Conservation (phyloP, 1,140 invertebrate species). For the Radopholus similis region DNA sequence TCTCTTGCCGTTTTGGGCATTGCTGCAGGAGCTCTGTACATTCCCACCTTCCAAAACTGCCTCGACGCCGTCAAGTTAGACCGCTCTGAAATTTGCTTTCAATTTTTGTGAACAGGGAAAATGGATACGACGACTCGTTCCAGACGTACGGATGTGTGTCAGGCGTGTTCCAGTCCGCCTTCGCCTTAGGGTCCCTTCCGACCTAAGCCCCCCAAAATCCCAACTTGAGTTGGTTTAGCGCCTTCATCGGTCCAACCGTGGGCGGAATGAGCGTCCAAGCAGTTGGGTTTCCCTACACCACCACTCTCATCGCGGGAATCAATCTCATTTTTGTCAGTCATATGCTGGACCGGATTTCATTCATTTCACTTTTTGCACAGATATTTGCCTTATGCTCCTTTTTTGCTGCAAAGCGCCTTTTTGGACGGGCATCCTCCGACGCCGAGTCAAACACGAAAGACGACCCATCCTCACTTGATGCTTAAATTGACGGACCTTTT, state of each 20-base stretch:
- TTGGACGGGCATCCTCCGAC: neutral
- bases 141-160: conserved; percentile 60
- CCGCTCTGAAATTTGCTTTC: conserved; percentile 5
- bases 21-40: conserved; percentile 57
- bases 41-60: conserved; percentile 59
- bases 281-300: conserved; percentile 56
- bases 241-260: conserved; percentile 53
- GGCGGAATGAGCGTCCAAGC: conserved; percentile 50
- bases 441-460: conserved; percentile 1
- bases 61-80: conserved; percentile 57
- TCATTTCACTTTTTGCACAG: neutral
- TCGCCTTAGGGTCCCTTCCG: conserved; percentile 49
- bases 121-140: conserved; percentile 58
- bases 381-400: conserved; percentile 9
- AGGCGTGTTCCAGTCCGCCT: conserved; percentile 57
- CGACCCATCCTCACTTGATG: conserved; percentile 38
- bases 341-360: conserved; percentile 56
- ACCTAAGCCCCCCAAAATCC: neutral
- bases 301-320: conserved; percentile 52
- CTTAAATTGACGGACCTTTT: conserved; percentile 66
- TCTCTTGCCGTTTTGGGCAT: conserved; percentile 52
- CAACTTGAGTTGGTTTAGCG: conserved; percentile 28
- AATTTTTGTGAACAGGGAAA: conserved; percentile 17
- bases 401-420: conserved; percentile 5
- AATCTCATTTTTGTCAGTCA: conserved; percentile 51